Percentiles rank a stretch among this genome's conserved stretches.
These are phyloP conservation scores for Crocuta crocuta DNA, from an alignment of 2,113 vertebrate species.

Conservation along the genomic window DNA sequence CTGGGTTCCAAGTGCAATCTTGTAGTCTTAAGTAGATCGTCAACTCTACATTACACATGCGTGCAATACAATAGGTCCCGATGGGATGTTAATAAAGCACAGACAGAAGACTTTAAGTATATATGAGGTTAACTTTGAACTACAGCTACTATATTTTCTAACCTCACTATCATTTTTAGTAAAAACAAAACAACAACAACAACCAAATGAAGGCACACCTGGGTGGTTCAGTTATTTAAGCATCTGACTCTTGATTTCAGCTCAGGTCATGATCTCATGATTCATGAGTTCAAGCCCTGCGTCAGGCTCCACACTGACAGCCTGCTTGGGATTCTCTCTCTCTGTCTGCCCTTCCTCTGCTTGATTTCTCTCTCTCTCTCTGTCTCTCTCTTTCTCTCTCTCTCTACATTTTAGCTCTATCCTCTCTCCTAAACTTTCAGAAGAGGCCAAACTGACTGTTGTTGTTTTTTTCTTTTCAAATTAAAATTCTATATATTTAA, in stretches of 20 bases:
- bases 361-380: too few relatives aligned
- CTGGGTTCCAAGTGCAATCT: background rate
- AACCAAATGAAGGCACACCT: background rate
- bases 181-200: background rate
- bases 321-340: too few relatives aligned
- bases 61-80: background rate
- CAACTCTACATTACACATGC: background rate
- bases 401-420: background rate
- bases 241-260: too few relatives aligned
- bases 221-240: too few relatives aligned
- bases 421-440: background rate
- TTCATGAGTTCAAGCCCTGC: too few relatives aligned
- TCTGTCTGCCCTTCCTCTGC: too few relatives aligned
- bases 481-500: background rate
- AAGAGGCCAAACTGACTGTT: background rate
- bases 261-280: too few relatives aligned
- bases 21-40: background rate
- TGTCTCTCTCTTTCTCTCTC: too few relatives aligned
- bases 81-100: background rate
- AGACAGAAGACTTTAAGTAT: background rate
- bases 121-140: conserved; percentile 16
- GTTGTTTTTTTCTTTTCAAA: background rate
- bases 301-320: too few relatives aligned
- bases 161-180: background rate
- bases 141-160: background rate